Percentiles rank a stretch among this genome's conserved stretches.
Evolutionary conservation across 2,113 vertebrate species (phyloP).

Genomic region (human): GRCh38 chr9:115737001-115737500

Average conservation of each 20-base stretch:
- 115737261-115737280: not conserved
- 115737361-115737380: not conserved
- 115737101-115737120: not conserved
- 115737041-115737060: conserved; percentile 22
- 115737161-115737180: not conserved
- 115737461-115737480: not conserved
- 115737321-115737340: not conserved
- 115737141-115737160: not conserved
- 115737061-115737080: not conserved
- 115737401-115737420: not conserved
- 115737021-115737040: not conserved
- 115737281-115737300: not conserved
- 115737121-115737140: not conserved
- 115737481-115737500: not conserved
- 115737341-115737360: not conserved
- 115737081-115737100: not conserved
- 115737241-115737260: not conserved
- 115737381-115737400: not conserved
- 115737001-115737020: not conserved
- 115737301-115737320: not conserved
- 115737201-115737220: not conserved
- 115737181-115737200: not conserved
- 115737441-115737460: not conserved
- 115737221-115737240: not conserved
- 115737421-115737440: not conserved